Base-by-base conservation (phyloP, 2,797 vertebrate species). In the Vireo griseus region DNA sequence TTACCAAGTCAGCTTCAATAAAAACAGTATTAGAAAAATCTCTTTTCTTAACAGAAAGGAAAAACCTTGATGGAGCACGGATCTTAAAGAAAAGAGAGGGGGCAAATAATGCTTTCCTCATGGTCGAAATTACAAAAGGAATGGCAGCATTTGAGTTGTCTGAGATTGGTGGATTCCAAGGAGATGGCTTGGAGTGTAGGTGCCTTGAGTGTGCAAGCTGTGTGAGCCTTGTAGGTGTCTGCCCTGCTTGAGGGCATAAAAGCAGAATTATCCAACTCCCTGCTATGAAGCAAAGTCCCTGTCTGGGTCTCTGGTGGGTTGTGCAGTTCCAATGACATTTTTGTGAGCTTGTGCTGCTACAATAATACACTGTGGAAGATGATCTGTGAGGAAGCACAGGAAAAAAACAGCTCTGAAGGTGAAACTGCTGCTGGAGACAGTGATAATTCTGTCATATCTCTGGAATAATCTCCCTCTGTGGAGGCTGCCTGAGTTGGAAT, bases 261-360 rank as follows among this genome's bases (percentile, higher is more conserved):
- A 73, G 11, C 16, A 72, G 55, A 69, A 25, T 18, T 79, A 48
- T 45, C 79, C 29, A 10, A 2, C 17, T 55, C 29, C 16, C 33
- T 82, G 40, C 63, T 59, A 35, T 0, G 0, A 69, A 48, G 31
- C 28, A 40, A 12, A 85, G 63, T 13, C 35, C 20, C 26, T 79
- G 88, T 8, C 59, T 76, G 72, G 22, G 26, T 62, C n/a, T 33
- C 33, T 25, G 11, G 26, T 11, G n/a, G 29, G 15, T 29, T 81
- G 19, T 67, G 50, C 31, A 3, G 3, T 13, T 33, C 45, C 16
- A 8, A 1, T 35, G 69, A 24, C 0, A 0, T 11, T 24, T 29
- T 6, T 59, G 37, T 15, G 65, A 40, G 40, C 45, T 71, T 42
- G 50, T 81, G 42, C n/a, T n/a, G 35, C 22, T 54, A 3, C 4